phyloP scores from a whole-genome alignment of 2,797 vertebrate genomes.

The Falco biarmicus region DNA sequence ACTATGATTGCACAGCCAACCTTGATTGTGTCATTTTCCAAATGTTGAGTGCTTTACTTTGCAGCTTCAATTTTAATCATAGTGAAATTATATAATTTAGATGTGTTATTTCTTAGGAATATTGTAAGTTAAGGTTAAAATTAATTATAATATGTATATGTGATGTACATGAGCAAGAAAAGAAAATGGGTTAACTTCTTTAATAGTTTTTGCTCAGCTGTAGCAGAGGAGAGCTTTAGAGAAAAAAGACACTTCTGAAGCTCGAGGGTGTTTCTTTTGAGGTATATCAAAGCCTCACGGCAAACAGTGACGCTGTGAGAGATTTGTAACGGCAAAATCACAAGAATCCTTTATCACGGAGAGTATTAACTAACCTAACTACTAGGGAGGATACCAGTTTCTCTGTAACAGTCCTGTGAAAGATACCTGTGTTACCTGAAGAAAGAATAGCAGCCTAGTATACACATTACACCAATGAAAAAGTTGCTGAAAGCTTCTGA shows the following conservation, averaged over 20 bases:
- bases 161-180: not conserved
- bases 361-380: not conserved
- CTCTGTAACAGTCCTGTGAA: not conserved
- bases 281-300: not conserved
- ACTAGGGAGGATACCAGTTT: not conserved
- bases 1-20: too few species aligned
- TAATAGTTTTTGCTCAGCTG: not conserved
- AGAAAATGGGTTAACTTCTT: not conserved
- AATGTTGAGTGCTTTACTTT: too few species aligned
- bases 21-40: too few species aligned
- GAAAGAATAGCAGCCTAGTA: not conserved
- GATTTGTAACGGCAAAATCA: not conserved
- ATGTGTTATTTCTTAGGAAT: not conserved
- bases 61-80: too few species aligned
- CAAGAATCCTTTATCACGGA: not conserved
- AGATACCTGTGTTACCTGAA: not conserved
- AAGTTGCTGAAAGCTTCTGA: not conserved
- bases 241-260: not conserved
- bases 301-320: not conserved
- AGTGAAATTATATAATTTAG: not conserved
- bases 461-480: rapidly evolving
- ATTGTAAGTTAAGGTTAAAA: not conserved
- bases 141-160: not conserved
- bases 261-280: not conserved
- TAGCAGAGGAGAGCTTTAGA: not conserved